A percentile compares a stretch with the other conserved stretches of the same genome.
Conservation (phyloP, 2,888 invertebrate genomes). For the Thecocarcelia acutangulata region DNA sequence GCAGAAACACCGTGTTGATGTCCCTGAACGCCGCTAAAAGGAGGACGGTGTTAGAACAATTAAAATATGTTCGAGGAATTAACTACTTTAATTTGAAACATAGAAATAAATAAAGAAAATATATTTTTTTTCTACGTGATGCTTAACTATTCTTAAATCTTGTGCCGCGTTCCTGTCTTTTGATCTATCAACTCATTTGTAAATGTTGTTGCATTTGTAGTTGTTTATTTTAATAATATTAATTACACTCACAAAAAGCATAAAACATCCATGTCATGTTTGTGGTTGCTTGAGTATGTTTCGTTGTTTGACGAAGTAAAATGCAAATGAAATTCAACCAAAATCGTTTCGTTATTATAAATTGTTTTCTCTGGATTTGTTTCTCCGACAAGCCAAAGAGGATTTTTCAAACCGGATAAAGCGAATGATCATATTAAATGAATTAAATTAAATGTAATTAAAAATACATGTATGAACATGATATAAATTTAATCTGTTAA, state of each 20-base stretch:
- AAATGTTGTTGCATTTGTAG: neutral
- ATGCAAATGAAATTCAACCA: conserved; percentile 38
- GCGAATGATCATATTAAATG: conserved; percentile 35
- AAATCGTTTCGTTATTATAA: conserved; percentile 37
- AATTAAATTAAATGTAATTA: conserved; percentile 40
- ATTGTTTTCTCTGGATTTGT: neutral
- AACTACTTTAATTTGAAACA: no score
- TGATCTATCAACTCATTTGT: no score
- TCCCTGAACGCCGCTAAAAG: no score
- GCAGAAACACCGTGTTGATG: no score
- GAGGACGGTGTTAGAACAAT: no score
- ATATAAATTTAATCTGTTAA: conserved; percentile 14
- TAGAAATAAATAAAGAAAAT: no score
- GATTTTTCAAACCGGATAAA: conserved; percentile 30
- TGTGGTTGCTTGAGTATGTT: conserved; percentile 37
- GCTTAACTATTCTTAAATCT: no score
- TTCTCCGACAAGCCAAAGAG: conserved; percentile 1
- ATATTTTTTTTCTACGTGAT: no score
- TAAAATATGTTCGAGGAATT: no score
- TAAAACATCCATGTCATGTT: conserved; percentile 50
- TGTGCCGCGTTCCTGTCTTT: no score
- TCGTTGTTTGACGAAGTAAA: conserved; percentile 28
- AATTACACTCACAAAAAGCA: conserved; percentile 31
- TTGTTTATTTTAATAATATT: conserved; percentile 28
- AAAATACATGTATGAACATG: conserved; percentile 42